Percentiles rank a stretch among this genome's conserved stretches.
These are phyloP conservation scores for Uropsilus gracilis DNA, from an alignment of 2,113 vertebrate genomes.

Conservation along the genomic window DNA sequence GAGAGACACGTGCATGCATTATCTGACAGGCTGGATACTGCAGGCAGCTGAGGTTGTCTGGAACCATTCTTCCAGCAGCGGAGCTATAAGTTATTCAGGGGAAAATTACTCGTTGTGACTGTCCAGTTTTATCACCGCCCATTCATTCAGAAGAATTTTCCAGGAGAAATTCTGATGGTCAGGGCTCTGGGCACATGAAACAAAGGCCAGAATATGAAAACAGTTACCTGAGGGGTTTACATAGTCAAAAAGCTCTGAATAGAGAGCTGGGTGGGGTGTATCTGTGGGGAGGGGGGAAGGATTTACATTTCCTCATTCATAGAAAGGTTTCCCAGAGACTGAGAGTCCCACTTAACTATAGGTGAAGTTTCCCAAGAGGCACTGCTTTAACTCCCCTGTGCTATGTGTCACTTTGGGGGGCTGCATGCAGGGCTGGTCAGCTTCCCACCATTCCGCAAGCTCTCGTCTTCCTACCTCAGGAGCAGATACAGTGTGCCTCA, in stretches of 20 bases:
- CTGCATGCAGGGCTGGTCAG: neutral
- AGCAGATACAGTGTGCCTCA: neutral
- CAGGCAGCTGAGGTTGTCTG: neutral
- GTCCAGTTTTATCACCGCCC: neutral
- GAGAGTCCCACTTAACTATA: fast-evolving
- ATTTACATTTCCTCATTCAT: neutral
- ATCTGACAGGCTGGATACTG: neutral
- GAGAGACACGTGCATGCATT: neutral
- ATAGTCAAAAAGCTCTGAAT: neutral
- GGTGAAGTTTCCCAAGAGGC: neutral
- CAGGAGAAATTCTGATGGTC: neutral
- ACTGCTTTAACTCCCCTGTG: too few relatives aligned
- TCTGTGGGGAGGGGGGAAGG: too few relatives aligned
- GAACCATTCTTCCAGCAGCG: neutral
- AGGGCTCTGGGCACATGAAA: neutral
- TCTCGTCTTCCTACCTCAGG: neutral
- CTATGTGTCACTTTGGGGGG: neutral
- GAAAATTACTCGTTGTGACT: neutral
- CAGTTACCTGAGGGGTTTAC: neutral
- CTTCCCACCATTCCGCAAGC: neutral
- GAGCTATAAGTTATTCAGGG: neutral
- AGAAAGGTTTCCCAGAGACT: neutral
- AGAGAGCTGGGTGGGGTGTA: too few relatives aligned
- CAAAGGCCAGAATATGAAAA: neutral
- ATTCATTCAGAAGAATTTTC: neutral